Conservation (phyloP, 1,140 invertebrate species). For the Rhyzopertha dominica region DNA sequence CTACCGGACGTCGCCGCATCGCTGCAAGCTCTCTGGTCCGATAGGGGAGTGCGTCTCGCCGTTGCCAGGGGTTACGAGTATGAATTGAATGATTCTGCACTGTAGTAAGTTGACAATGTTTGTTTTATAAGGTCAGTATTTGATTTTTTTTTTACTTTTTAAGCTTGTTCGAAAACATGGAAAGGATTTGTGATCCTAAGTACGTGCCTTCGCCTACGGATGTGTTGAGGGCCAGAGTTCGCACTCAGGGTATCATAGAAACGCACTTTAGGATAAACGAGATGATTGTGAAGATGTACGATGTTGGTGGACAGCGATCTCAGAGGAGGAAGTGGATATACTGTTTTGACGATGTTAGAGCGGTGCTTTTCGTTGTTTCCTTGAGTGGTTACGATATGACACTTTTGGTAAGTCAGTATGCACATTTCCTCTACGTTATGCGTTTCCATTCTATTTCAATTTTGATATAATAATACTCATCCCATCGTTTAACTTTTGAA, state of each 20-base stretch:
- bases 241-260: slow-evolving; percentile 73
- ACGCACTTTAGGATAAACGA: slow-evolving; percentile 69
- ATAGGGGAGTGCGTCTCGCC: slow-evolving; percentile 56
- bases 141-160: slow-evolving; percentile 21
- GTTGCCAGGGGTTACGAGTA: slow-evolving; percentile 66
- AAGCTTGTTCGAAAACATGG: slow-evolving; percentile 67
- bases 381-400: slow-evolving; percentile 64
- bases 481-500: too few relatives aligned
- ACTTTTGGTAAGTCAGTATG: slow-evolving; percentile 52
- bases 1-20: slow-evolving; percentile 48
- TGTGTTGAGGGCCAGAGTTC: slow-evolving; percentile 64
- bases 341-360: slow-evolving; percentile 63
- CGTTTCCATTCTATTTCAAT: too few relatives aligned
- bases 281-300: slow-evolving; percentile 58
- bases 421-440: too few relatives aligned
- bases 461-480: too few relatives aligned
- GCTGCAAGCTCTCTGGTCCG: slow-evolving; percentile 53
- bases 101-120: slow-evolving; percentile 53
- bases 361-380: slow-evolving; percentile 61
- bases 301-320: slow-evolving; percentile 66
- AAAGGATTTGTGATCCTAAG: slow-evolving; percentile 56
- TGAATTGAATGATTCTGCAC: slow-evolving; percentile 71
- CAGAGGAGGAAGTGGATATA: slow-evolving; percentile 74
- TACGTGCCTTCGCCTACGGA: slow-evolving; percentile 70
- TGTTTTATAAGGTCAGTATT: slow-evolving; percentile 4